Evolutionary conservation across 2,113 vertebrate genomes (phyloP), one percentile per base, ranked within the genome.

Genomic region (Atlantisia rogersi): DNA sequence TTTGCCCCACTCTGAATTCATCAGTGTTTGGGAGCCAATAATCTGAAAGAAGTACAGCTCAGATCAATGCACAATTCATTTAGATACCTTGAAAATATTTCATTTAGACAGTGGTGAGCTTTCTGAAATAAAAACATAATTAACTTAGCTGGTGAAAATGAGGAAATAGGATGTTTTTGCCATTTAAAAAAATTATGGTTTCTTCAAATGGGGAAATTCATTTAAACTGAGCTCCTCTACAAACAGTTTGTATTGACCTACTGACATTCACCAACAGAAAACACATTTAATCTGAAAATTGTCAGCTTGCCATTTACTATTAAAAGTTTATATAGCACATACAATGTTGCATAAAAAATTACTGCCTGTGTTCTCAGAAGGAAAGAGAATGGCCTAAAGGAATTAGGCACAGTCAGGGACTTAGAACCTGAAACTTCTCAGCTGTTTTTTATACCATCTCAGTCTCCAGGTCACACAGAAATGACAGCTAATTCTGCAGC

Each of bases 241-340:
- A 74, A 87, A 83, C 52, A 63, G 56, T 74, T 96, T 95, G 40
- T 55, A 67, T 76, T 95, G 90, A 90, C 94, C 92, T 83, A 52
- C 56, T 62, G 80, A 31, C 42, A 86, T 92, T 80, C 28, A 9
- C 56, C 35, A 63, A 55, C 22, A 92, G 75, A 65, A 91, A 58
- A 77, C 53, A 52, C 21, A 64, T 68, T 56, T 87, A 77, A 63
- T 90, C 75, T 42, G 74, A 63, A 90, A 93, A 80, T 63, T 81
- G 81, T 81, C 82, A 90, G 52, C 26, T 94, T 95, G 44, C 58
- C 32, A n/a, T 87, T 91, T 89, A 16, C 83, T 79, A 69, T 92
- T 90, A 64, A 52, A 95, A 91, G n/a, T 89, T 95, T 87, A 53
- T 79, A 58, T 68, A 80, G 64, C 9, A 40, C 24, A 28, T 52